Percentiles rank a stretch among this genome's conserved stretches.
Conservation (phyloP, 2,888 invertebrate species). For the Leucoptera coffeella region DNA sequence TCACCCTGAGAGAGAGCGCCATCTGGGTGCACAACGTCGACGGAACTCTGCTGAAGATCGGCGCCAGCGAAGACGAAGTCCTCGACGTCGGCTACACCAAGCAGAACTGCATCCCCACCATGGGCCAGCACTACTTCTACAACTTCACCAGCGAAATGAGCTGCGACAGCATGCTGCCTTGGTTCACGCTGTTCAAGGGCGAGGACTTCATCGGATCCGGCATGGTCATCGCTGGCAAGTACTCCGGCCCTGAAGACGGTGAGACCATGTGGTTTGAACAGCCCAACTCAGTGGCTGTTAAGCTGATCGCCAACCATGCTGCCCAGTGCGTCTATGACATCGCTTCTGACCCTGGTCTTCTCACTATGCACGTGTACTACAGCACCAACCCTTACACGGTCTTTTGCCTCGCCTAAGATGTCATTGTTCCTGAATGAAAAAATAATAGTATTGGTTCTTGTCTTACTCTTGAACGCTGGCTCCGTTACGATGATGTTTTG, state of each 20-base stretch:
- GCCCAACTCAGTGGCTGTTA: neutral
- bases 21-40: neutral
- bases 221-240: neutral
- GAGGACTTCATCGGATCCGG: conserved; percentile 2
- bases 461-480: no score
- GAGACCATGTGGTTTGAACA: neutral
- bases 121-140: conserved; percentile 12
- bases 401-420: no score
- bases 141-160: conserved; percentile 8
- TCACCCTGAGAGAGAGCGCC: no score
- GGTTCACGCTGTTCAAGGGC: conserved; percentile 1
- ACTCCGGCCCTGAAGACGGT: neutral
- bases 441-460: no score
- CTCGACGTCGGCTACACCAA: neutral
- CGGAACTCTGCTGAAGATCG: neutral
- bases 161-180: conserved; percentile 5
- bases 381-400: neutral
- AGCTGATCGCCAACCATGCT: neutral
- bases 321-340: neutral
- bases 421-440: no score
- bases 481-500: no score
- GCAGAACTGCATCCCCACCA: neutral
- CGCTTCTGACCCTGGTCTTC: neutral
- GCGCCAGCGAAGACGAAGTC: neutral
- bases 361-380: conserved; percentile 2